Evolutionary conservation across 2,888 invertebrate genomes (phyloP).

Genomic region (Prosopocoilus inquinatus): DNA sequence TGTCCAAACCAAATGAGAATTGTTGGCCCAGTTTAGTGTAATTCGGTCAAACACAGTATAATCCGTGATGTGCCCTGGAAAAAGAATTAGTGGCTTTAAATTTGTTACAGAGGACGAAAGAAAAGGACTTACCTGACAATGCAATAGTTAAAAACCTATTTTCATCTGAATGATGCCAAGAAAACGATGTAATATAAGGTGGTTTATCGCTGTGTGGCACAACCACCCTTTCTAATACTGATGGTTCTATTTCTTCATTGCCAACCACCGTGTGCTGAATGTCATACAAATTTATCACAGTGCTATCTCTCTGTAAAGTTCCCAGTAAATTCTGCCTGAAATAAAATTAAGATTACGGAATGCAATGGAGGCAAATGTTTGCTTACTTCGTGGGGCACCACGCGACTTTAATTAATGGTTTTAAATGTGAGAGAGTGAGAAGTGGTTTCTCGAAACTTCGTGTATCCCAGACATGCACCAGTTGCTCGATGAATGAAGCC

Average conservation of each 20-base stretch:
- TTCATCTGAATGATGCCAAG: constrained; percentile 85
- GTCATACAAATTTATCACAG: constrained; percentile 78
- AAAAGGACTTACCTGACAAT: constrained; percentile 50
- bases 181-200: constrained; percentile 67
- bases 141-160: constrained; percentile 71
- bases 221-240: constrained; percentile 71
- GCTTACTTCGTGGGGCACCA: constrained; percentile 86
- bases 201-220: constrained; percentile 45
- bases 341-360: constrained; percentile 15
- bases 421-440: constrained; percentile 66
- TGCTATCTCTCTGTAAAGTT: constrained; percentile 76
- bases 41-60: constrained; percentile 79
- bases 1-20: constrained; percentile 72
- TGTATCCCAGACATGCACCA: constrained; percentile 85
- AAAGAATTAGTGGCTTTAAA: constrained; percentile 11
- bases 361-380: background rate
- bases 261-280: constrained; percentile 69
- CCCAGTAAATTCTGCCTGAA: constrained; percentile 71
- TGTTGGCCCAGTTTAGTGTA: constrained; percentile 77
- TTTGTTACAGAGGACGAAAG: background rate
- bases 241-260: constrained; percentile 74
- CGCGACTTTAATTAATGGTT: constrained; percentile 70
- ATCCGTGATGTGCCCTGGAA: constrained; percentile 64
- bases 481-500: constrained; percentile 80
- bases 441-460: constrained; percentile 83